Percentiles rank a stretch among this genome's conserved stretches.
phyloP scores from a whole-genome alignment of 2,888 invertebrate species.

The Chalcosyrphus nemorum region DNA sequence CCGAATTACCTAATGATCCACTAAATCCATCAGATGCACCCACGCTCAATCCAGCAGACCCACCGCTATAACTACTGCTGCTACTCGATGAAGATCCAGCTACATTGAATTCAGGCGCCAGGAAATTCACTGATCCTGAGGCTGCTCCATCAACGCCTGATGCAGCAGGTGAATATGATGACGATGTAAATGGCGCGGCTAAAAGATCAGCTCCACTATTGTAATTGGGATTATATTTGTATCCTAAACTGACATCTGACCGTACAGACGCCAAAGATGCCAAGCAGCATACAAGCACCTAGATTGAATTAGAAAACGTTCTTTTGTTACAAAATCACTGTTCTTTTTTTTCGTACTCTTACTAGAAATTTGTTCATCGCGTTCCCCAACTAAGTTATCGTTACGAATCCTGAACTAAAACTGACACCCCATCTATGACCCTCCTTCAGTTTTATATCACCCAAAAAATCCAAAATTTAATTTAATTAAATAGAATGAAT shows the following conservation, averaged over 20 bases:
- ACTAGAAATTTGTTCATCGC: slow-evolving; percentile 78
- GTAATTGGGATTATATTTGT: slow-evolving; percentile 76
- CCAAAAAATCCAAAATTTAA: slow-evolving; percentile 20
- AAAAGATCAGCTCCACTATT: slow-evolving; percentile 74
- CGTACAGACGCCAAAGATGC: slow-evolving; percentile 74
- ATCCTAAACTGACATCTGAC: slow-evolving; percentile 79
- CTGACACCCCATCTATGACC: slow-evolving; percentile 34
- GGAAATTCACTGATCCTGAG: background rate
- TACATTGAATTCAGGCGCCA: slow-evolving; percentile 38
- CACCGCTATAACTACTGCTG: background rate
- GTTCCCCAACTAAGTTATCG: slow-evolving; percentile 3
- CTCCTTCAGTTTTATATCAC: slow-evolving; percentile 54
- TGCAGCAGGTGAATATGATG: slow-evolving; percentile 76
- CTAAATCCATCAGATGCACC: background rate
- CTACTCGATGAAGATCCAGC: background rate
- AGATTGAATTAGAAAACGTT: background rate
- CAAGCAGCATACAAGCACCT: slow-evolving; percentile 76
- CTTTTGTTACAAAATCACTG: background rate
- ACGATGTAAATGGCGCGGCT: slow-evolving; percentile 71
- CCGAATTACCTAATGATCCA: background rate
- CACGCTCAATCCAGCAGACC: slow-evolving; percentile 35
- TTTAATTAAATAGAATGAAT: slow-evolving; percentile 47
- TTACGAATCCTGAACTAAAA: slow-evolving; percentile 49
- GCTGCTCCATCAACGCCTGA: slow-evolving; percentile 68
- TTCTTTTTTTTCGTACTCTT: slow-evolving; percentile 65